Percentiles rank a stretch among this genome's conserved stretches.
These are phyloP conservation scores for Spheniscus humboldti DNA, from an alignment of 2,797 vertebrate genomes.

Conservation along the genomic window DNA sequence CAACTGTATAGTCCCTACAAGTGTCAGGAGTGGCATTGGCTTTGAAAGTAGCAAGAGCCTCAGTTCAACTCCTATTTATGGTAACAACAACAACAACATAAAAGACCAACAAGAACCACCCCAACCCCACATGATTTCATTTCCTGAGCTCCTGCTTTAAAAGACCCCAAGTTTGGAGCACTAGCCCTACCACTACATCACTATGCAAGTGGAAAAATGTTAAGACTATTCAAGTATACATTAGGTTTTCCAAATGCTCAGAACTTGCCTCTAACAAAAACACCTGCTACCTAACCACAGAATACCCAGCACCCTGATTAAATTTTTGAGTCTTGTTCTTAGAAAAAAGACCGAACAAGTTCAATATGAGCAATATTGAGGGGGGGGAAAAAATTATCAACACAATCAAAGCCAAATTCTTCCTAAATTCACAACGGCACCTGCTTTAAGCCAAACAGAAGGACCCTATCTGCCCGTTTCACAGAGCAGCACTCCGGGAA, in stretches of 20 bases:
- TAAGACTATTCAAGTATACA: neutral
- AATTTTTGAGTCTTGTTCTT: neutral
- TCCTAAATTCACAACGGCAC: neutral
- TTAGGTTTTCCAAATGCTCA: neutral
- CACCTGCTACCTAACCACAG: neutral
- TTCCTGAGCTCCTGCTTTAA: neutral
- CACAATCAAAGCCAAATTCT: neutral
- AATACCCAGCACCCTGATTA: neutral
- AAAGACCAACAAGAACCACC: neutral
- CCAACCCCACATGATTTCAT: neutral
- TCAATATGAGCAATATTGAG: neutral
- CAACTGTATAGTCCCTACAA: neutral
- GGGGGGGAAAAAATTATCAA: accelerated
- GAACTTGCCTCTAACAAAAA: neutral
- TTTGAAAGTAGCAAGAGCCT: neutral
- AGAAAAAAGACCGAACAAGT: neutral
- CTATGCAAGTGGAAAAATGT: neutral
- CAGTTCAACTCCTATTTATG: neutral
- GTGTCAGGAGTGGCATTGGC: accelerated
- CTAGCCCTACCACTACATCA: too few relatives aligned
- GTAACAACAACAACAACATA: neutral
- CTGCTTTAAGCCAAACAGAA: neutral
- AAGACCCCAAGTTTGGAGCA: neutral
- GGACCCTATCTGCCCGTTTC: too few relatives aligned
- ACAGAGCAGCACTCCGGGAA: too few relatives aligned